These are phyloP conservation scores for Meandrusa payeni DNA, from an alignment of 2,888 invertebrate genomes.

Conservation along the genomic window DNA sequence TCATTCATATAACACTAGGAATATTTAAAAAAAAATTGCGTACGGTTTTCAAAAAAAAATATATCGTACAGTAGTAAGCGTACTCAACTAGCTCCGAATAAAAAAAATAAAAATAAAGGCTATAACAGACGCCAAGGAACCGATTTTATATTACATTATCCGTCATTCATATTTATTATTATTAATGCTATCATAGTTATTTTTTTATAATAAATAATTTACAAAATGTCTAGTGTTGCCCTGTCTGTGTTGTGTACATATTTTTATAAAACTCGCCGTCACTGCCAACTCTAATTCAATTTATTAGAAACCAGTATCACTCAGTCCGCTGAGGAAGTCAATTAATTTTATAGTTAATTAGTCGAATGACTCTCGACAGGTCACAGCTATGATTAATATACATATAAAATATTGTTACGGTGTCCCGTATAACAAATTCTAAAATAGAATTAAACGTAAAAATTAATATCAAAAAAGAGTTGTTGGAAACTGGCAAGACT, in stretches of 20 bases:
- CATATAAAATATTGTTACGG: too few species aligned
- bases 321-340: constrained; percentile 1
- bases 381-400: background rate
- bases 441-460: too few species aligned
- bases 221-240: constrained; percentile 33
- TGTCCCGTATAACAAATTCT: too few species aligned
- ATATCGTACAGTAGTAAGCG: constrained; percentile 75
- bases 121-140: constrained; percentile 56
- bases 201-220: constrained; percentile 38
- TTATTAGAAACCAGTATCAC: background rate
- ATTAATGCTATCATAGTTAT: constrained; percentile 25
- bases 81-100: constrained; percentile 67
- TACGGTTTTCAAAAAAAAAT: constrained; percentile 56
- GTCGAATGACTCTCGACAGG: background rate
- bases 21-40: constrained; percentile 52
- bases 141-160: constrained; percentile 48
- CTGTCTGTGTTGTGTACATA: constrained; percentile 27
- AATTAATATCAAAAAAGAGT: too few species aligned
- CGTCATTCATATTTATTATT: constrained; percentile 27
- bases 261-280: constrained; percentile 8
- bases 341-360: too few species aligned
- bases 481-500: constrained; percentile 20
- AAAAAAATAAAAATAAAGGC: constrained; percentile 54
- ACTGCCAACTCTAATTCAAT: constrained; percentile 4
- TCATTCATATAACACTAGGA: constrained; percentile 74